These are phyloP conservation scores for Lutjanus argentimaculatus DNA, from an alignment of 2,797 vertebrate species.

Conservation along the genomic window DNA sequence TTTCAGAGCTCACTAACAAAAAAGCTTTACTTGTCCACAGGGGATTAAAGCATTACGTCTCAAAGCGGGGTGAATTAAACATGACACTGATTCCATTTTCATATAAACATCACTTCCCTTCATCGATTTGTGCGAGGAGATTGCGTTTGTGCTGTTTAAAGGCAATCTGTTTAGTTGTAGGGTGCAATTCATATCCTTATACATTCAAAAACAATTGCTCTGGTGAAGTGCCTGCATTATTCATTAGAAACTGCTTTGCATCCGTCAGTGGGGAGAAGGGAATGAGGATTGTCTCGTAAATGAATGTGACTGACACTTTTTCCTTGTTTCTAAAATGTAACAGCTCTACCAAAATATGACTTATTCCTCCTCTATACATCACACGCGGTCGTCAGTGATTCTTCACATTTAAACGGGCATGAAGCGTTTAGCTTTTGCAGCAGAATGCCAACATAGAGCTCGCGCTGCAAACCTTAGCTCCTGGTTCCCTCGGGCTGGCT, in stretches of 20 bases:
- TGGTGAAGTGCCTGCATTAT: constrained; percentile 36
- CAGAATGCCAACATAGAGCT: not conserved
- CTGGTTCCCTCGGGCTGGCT: not conserved
- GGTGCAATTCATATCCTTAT: constrained; percentile 11
- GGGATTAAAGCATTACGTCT: not conserved
- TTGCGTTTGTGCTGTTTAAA: not conserved
- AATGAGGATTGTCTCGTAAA: not conserved
- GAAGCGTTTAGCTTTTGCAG: not conserved
- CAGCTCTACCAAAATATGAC: not conserved
- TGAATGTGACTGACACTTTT: not conserved
- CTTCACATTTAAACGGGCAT: constrained; percentile 11
- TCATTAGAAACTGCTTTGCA: constrained; percentile 25
- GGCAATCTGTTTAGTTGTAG: constrained; percentile 23
- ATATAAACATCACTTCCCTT: constrained; percentile 25
- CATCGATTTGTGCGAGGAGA: constrained; percentile 29
- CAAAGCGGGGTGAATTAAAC: constrained; percentile 23
- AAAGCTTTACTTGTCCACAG: not conserved
- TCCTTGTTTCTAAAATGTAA: not conserved
- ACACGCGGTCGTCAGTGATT: constrained; percentile 4
- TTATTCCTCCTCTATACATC: constrained; percentile 8
- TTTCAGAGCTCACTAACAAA: constrained; percentile 13
- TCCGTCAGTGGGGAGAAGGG: not conserved
- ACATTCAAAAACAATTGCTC: constrained; percentile 15
- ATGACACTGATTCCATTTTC: constrained; percentile 26
- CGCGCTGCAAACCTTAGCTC: not conserved